Percentiles rank a stretch among this genome's conserved stretches.
Evolutionary conservation across 2,888 invertebrate species (phyloP).

Genomic region (Cosmopolites sordidus): DNA sequence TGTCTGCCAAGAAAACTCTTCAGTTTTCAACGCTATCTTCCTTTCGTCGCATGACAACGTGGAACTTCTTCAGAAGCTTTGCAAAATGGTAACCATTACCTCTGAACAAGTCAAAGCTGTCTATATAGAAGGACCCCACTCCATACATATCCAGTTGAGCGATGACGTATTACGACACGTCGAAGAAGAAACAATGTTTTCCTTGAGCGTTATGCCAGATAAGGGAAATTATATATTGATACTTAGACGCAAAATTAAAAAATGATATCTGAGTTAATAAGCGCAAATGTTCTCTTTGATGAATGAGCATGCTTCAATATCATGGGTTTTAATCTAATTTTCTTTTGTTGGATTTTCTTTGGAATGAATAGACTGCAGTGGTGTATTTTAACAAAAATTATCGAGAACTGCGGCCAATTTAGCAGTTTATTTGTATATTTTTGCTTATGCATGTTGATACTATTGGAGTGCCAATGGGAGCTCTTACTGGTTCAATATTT

Average conservation of each 20-base stretch:
- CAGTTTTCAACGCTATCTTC: slow-evolving; percentile 77
- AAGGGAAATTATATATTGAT: slow-evolving; percentile 48
- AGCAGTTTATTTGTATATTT: too few relatives aligned
- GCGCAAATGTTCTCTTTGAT: too few relatives aligned
- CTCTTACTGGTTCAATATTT: too few relatives aligned
- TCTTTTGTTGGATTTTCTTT: too few relatives aligned
- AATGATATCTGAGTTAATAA: slow-evolving; percentile 5
- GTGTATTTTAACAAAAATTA: too few relatives aligned
- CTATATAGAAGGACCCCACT: slow-evolving; percentile 76
- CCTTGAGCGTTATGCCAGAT: slow-evolving; percentile 54
- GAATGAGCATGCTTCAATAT: too few relatives aligned
- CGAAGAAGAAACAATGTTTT: slow-evolving; percentile 71
- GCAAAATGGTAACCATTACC: slow-evolving; percentile 54
- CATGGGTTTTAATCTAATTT: too few relatives aligned
- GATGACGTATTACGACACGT: slow-evolving; percentile 83
- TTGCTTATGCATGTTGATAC: too few relatives aligned
- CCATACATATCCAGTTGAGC: slow-evolving; percentile 77
- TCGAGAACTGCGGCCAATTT: too few relatives aligned
- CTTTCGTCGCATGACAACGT: slow-evolving; percentile 62
- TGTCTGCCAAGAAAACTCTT: slow-evolving; percentile 64
- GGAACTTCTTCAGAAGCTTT: slow-evolving; percentile 65
- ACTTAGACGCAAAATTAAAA: slow-evolving; percentile 45
- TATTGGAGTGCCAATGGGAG: too few relatives aligned
- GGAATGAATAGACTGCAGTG: too few relatives aligned
- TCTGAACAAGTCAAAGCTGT: slow-evolving; percentile 53